These are phyloP conservation scores for Zaprionus capensis DNA, from an alignment of 1,140 invertebrate species.

Conservation along the genomic window DNA sequence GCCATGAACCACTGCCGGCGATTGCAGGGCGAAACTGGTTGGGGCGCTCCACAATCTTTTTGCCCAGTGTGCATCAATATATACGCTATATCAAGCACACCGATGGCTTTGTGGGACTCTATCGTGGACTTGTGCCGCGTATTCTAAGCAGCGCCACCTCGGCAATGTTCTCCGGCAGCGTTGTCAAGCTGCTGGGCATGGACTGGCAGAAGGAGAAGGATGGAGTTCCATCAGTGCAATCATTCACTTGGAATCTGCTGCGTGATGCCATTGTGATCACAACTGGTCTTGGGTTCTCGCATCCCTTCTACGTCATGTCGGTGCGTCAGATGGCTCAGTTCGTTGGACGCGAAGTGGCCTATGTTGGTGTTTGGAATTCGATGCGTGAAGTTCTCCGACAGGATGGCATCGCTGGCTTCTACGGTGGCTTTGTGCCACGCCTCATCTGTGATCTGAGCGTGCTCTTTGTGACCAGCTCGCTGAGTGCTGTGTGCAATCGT, in stretches of 20 bases:
- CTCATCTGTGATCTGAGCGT: constrained; percentile 46
- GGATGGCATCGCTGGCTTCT: constrained; percentile 40
- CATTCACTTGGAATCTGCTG: constrained; percentile 35
- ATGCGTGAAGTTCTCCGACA: background rate
- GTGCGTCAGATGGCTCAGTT: constrained; percentile 67
- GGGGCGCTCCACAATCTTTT: constrained; percentile 13
- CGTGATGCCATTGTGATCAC: constrained; percentile 32
- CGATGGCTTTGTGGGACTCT: constrained; percentile 50
- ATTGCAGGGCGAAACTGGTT: constrained; percentile 13
- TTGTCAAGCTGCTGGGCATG: constrained; percentile 30
- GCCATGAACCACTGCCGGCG: constrained; percentile 50
- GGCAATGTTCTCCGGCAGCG: constrained; percentile 23
- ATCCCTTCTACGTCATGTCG: constrained; percentile 58
- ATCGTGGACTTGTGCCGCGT: constrained; percentile 53
- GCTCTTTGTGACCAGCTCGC: constrained; percentile 32
- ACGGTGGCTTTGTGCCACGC: constrained; percentile 51
- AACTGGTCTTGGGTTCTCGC: constrained; percentile 43
- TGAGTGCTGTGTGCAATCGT: constrained; percentile 23
- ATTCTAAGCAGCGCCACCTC: constrained; percentile 14
- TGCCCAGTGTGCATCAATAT: constrained; percentile 57
- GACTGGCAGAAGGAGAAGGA: background rate
- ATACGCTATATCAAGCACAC: constrained; percentile 38
- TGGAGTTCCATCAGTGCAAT: background rate
- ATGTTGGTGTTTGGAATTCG: constrained; percentile 18
- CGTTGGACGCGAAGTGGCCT: constrained; percentile 42